phyloP scores from a whole-genome alignment of 30 jellyfish, hydroid and myxozoan genomes.

The Thelohanellus kitauei region DNA sequence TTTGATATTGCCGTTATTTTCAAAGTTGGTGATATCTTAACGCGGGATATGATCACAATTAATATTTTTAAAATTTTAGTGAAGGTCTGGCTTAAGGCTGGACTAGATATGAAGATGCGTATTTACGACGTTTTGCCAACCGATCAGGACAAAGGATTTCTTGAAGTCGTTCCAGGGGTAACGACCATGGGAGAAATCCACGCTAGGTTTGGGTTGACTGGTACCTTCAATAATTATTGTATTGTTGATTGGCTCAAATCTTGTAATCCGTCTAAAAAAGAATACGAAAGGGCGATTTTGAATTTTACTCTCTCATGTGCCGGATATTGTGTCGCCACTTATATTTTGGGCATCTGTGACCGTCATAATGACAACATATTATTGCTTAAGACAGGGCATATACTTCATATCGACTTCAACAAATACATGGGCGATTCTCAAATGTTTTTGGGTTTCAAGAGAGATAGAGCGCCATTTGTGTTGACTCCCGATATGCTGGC shows the following conservation, averaged over 20 bases:
- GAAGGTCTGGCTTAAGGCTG: conserved; percentile 44
- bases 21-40: conserved; percentile 71
- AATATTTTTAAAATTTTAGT: conserved; percentile 44
- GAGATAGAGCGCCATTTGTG: conserved; percentile 90
- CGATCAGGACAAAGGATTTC: conserved; percentile 38
- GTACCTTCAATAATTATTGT: conserved; percentile 62
- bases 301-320: conserved; percentile 73
- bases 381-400: conserved; percentile 56
- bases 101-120: conserved; percentile 30
- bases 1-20: conserved; percentile 20
- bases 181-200: conserved; percentile 61
- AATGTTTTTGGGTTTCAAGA: conserved; percentile 30
- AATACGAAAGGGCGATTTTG: conserved; percentile 26
- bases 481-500: conserved; percentile 84
- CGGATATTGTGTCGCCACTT: conserved; percentile 70
- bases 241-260: conserved; percentile 43
- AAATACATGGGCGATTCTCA: conserved; percentile 59
- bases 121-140: conserved; percentile 58
- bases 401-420: conserved; percentile 60
- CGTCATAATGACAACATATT: conserved; percentile 77
- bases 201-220: conserved; percentile 57
- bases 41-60: conserved; percentile 47
- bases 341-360: conserved; percentile 69
- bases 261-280: conserved; percentile 21
- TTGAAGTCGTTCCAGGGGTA: conserved; percentile 29